Conservation (phyloP, 1,140 invertebrate species). For the Chionoecetes opilio region DNA sequence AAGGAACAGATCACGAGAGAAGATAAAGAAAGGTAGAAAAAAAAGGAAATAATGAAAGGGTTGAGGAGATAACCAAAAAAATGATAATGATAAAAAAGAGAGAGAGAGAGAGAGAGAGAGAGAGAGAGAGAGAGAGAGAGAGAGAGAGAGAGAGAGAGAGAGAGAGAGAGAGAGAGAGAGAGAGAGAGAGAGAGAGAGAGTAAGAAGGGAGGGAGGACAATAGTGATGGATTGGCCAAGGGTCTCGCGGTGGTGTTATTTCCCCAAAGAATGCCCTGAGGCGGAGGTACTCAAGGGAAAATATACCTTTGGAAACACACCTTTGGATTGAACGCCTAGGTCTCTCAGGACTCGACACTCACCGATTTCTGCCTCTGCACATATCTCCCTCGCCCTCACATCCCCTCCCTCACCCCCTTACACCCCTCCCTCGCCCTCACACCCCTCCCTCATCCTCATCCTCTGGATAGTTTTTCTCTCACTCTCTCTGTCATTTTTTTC, state of each 20-base stretch:
- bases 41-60: neutral
- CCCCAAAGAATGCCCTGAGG: neutral
- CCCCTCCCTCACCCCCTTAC: neutral
- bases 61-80: neutral
- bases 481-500: too few species aligned
- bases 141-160: neutral
- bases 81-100: neutral
- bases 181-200: neutral
- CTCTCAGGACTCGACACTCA: neutral
- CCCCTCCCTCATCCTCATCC: too few species aligned
- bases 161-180: slow-evolving; percentile 4
- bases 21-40: neutral
- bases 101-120: neutral
- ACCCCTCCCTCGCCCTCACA: too few species aligned
- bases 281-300: neutral
- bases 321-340: neutral
- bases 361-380: neutral
- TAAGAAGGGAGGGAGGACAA: neutral
- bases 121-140: neutral
- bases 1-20: neutral
- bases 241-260: slow-evolving; percentile 42
- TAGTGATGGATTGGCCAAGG: slow-evolving; percentile 39
- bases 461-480: too few species aligned
- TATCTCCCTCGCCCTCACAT: neutral
- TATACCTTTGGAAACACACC: neutral